Percentiles rank a stretch among this genome's conserved stretches.
Conservation (phyloP, 2,797 vertebrate genomes). For the Halcyon leucocephala region DNA sequence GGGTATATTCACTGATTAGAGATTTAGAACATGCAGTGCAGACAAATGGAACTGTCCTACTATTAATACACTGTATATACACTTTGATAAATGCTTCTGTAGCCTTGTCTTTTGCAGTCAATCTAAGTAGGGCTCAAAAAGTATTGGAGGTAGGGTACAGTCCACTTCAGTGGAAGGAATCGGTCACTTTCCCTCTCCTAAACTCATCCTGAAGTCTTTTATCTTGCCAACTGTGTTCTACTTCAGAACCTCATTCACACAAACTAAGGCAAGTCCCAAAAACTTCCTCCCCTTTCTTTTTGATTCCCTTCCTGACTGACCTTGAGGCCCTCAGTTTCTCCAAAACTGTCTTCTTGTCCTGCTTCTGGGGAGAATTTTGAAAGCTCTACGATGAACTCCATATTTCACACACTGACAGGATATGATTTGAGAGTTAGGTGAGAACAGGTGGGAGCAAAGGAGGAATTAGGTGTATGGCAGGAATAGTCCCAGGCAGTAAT, state of each 20-base stretch:
- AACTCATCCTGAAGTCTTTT: neutral
- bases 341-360: neutral
- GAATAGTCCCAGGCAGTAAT: neutral
- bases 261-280: neutral
- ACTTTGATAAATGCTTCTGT: neutral
- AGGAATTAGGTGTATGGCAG: neutral
- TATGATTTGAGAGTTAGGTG: fast-evolving
- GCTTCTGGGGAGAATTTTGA: neutral
- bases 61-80: neutral
- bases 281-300: neutral
- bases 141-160: neutral
- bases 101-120: neutral
- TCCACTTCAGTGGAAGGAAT: neutral
- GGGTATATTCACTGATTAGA: neutral
- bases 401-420: neutral
- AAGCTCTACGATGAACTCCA: neutral
- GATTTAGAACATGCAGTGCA: neutral
- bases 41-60: neutral
- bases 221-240: neutral
- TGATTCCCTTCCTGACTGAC: neutral
- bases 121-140: neutral
- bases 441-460: neutral
- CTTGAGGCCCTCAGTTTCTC: neutral
- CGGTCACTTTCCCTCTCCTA: neutral
- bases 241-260: neutral